Conservation (phyloP, 2,797 vertebrate species). For the Loriculus beryllinus region DNA sequence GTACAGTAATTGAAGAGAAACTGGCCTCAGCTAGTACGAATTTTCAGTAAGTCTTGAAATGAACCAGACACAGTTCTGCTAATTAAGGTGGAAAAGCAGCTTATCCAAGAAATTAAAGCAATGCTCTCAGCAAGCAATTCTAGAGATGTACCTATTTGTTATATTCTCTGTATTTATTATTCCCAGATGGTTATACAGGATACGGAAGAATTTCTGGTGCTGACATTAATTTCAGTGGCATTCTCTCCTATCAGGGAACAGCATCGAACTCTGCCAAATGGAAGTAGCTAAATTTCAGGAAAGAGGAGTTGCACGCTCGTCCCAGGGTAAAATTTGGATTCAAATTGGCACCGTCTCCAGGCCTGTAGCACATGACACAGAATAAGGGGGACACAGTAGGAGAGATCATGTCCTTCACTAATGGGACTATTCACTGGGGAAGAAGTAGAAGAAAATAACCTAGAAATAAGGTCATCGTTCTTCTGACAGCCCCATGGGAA, state of each 20-base stretch:
- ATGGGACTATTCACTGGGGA: constrained; percentile 6
- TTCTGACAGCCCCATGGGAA: not conserved
- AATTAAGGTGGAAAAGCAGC: not conserved
- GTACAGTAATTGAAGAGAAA: not conserved
- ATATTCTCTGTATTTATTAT: not conserved
- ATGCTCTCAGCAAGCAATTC: not conserved
- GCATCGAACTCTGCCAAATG: rapidly evolving
- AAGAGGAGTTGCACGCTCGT: not conserved
- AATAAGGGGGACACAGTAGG: not conserved
- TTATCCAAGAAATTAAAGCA: not conserved
- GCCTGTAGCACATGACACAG: not conserved
- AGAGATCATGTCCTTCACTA: not conserved
- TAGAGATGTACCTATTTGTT: not conserved
- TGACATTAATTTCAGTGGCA: not conserved
- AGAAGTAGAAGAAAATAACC: constrained; percentile 34
- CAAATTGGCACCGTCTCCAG: not conserved
- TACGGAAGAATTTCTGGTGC: not conserved
- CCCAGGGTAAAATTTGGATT: not conserved
- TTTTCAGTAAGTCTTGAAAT: not conserved
- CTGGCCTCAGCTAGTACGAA: not conserved
- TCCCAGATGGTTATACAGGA: not conserved
- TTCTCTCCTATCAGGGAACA: not conserved
- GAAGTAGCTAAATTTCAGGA: not conserved
- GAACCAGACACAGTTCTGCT: not conserved
- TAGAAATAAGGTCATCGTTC: constrained; percentile 1